These are phyloP conservation scores for Felis chaus DNA, from an alignment of 2,113 vertebrate species.

Conservation along the genomic window DNA sequence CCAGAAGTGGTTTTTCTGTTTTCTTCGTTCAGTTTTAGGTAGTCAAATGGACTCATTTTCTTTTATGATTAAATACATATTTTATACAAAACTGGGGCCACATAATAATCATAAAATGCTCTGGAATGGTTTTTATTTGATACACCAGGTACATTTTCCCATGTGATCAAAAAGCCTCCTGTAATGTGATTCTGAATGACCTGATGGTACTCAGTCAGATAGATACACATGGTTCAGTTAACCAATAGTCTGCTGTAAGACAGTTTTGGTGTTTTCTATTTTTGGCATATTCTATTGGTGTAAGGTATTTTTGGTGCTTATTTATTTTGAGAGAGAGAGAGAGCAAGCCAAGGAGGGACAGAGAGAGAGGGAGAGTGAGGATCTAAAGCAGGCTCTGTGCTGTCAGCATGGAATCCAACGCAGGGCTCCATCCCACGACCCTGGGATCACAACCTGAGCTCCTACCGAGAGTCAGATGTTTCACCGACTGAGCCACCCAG, in stretches of 20 bases:
- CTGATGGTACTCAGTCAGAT: neutral
- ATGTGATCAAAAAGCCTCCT: neutral
- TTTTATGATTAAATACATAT: neutral
- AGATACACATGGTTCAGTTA: neutral
- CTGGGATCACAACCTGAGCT: no score
- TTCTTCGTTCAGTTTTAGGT: neutral
- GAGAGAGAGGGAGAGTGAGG: no score
- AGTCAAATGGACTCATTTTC: neutral
- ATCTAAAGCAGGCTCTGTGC: no score
- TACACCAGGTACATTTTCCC: neutral
- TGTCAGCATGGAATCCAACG: no score
- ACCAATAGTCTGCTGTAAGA: neutral
- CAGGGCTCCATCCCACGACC: no score
- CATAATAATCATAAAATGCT: neutral
- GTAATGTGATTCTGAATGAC: neutral
- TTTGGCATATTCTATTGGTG: no score
- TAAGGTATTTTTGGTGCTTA: no score
- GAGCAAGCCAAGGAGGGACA: no score
- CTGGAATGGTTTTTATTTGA: neutral
- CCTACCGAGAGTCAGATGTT: no score
- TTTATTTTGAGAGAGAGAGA: no score
- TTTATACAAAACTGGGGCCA: constrained; percentile 5
- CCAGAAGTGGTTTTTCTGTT: neutral
- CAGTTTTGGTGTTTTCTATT: neutral
- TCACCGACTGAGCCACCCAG: no score